These are phyloP conservation scores for Acanthosepion esculentum DNA, from an alignment of 2,888 invertebrate genomes.

Conservation along the genomic window DNA sequence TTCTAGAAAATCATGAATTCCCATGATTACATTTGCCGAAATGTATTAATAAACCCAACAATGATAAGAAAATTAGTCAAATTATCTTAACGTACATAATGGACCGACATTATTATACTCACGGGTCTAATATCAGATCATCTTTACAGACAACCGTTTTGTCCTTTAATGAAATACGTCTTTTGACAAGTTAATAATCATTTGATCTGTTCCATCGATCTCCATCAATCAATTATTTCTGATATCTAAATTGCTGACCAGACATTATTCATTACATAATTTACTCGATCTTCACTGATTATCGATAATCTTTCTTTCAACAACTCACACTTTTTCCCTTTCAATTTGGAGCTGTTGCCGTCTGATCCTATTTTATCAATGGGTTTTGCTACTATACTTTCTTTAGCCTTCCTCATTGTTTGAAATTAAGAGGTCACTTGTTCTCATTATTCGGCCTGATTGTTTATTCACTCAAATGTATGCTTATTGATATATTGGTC, in stretches of 20 bases:
- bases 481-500: no score
- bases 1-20: no score
- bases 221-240: neutral
- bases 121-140: neutral
- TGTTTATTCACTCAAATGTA: no score
- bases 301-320: neutral
- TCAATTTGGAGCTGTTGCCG: neutral
- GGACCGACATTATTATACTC: neutral
- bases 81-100: neutral
- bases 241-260: neutral
- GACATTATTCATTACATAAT: slow-evolving; percentile 4
- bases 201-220: neutral
- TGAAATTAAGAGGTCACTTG: no score
- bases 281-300: neutral
- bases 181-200: neutral
- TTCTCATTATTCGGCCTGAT: no score
- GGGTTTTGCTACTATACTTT: no score
- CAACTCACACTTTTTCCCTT: neutral
- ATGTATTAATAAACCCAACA: no score
- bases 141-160: neutral
- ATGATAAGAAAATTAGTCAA: no score
- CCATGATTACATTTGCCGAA: no score
- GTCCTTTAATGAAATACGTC: neutral
- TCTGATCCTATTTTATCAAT: neutral
- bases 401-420: no score